Conservation (phyloP, 2,113 vertebrate genomes). For the Anarhynchus alexandrinus region DNA sequence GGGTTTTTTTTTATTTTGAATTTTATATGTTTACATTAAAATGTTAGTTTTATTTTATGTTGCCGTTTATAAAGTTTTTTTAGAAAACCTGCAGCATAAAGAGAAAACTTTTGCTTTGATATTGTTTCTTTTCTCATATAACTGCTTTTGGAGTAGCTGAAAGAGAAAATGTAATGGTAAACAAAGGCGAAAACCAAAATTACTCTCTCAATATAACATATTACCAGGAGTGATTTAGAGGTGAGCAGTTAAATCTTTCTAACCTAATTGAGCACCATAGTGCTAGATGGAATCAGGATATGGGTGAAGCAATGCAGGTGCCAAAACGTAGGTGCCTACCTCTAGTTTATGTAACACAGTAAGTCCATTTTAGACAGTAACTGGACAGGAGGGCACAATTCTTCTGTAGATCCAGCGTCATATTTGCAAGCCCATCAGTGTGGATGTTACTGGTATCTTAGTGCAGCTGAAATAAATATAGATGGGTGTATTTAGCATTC, state of each 20-base stretch:
- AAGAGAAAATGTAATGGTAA: background rate
- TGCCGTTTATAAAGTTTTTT: background rate
- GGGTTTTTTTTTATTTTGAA: background rate
- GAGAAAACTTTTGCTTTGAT: background rate
- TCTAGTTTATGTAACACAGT: background rate
- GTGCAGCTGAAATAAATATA: background rate
- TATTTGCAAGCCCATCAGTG: background rate
- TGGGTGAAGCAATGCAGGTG: background rate
- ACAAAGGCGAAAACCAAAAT: background rate
- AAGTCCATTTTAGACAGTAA: background rate
- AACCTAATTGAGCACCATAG: background rate
- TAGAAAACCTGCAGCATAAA: background rate
- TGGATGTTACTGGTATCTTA: background rate
- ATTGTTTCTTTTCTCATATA: background rate
- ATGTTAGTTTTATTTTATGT: background rate
- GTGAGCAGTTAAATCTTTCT: background rate
- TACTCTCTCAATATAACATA: background rate
- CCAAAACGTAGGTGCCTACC: too few species aligned
- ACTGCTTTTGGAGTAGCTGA: background rate
- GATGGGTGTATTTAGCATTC: background rate
- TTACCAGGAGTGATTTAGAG: background rate
- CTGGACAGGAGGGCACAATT: background rate
- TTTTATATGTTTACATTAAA: background rate
- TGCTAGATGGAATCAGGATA: background rate
- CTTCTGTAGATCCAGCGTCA: background rate